phyloP scores from a whole-genome alignment of 1,140 invertebrate species.

The Scaptomyza pallida region DNA sequence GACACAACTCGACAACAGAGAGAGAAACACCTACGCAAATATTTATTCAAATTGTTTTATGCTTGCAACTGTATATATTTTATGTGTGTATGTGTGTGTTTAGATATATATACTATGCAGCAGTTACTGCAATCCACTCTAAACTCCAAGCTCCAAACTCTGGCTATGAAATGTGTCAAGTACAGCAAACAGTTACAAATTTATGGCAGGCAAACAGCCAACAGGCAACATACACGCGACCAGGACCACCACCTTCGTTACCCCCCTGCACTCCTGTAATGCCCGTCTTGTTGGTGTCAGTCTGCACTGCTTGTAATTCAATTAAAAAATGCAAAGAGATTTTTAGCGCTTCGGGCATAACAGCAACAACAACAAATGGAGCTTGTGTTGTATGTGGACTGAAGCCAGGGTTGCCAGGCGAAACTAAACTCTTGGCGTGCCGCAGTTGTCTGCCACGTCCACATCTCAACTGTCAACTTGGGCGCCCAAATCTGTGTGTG shows the following conservation, averaged over 20 bases:
- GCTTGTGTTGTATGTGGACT: constrained; percentile 21
- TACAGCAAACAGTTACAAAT: constrained; percentile 81
- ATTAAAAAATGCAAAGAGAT: constrained; percentile 75
- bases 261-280: neutral
- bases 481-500: constrained; percentile 9
- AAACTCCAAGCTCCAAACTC: constrained; percentile 14
- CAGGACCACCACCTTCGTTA: constrained; percentile 40
- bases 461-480: constrained; percentile 25
- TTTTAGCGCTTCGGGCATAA: constrained; percentile 53
- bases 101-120: constrained; percentile 11
- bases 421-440: neutral
- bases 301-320: constrained; percentile 60
- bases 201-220: constrained; percentile 58
- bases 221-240: constrained; percentile 50
- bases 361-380: too few relatives aligned
- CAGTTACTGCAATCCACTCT: constrained; percentile 29
- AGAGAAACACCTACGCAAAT: constrained; percentile 69
- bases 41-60: constrained; percentile 58
- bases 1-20: constrained; percentile 29
- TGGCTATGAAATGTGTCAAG: constrained; percentile 76
- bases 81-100: neutral
- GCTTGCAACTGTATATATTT: neutral
- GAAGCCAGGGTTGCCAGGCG: neutral
- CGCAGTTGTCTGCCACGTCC: constrained; percentile 18
- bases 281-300: constrained; percentile 1